Evolutionary conservation across 2,113 vertebrate species (phyloP), one percentile per base, ranked within the genome.

Genomic region (Ameiurus melas): DNA sequence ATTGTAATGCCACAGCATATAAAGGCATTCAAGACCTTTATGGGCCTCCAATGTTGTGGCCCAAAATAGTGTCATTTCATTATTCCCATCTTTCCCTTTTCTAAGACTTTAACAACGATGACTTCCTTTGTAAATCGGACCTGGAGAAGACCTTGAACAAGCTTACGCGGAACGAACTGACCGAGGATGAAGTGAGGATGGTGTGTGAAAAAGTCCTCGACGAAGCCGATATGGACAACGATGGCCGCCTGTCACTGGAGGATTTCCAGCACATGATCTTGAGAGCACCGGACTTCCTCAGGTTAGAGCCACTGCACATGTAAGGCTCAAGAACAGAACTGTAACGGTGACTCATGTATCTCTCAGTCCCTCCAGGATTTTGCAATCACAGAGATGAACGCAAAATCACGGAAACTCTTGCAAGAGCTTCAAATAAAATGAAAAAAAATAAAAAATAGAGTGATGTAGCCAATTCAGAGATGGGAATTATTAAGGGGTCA

Each of bases 191-290:
- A 92, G 96, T 99, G 83, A 92, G 92, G 57, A 96, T 99, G 90
- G 98, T 97, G 4, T 98, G 97, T 6, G 97, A 99, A n/a, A 99
- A 99, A 93, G 98, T 99, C 83, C 96, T 99, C 3, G 96, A 97
- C 0, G 98, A 99, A 91, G 96, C 97, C 0, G 98, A 99, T 36
- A 92, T 95, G 80, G 98, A 99, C 94, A 98, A 98, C 0, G 98
- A 99, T 0, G 97, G 98, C 22, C 97, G 97, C 1, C 95, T 99
- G 55, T 99, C 98, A 0, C 90, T 99, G 78, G 97, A 98, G 88
- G 98, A 99, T 92, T 99, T 99, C 85, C 97, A 97, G 94, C 97
- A 96, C 57, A 98, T 99, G 97, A 99, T 99, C 0, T 27, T 96
- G 73, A 93, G 96, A 87, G 97, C 98, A 0, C 98, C 98, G 0